Evolutionary conservation across 2,113 vertebrate species (phyloP), one percentile per base, ranked within the genome.

Genomic region (Labeo catla): DNA sequence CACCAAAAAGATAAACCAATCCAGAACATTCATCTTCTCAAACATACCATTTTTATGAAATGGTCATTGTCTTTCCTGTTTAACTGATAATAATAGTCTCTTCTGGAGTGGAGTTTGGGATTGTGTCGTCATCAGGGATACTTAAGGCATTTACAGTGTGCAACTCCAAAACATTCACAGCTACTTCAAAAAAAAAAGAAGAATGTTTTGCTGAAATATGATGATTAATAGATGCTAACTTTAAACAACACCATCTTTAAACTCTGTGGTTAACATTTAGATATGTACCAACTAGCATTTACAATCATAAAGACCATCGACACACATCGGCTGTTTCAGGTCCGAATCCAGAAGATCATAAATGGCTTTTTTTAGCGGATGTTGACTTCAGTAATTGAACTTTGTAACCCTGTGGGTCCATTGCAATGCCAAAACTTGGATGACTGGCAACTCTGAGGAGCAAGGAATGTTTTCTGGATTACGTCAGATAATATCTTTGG

Each of bases 1-100:
- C 59, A 10, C 78, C 81, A 77, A 28, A 8, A 50, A 73, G 70
- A 90, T n/a, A 66, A 50, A 84, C 10, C 28, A 66, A 85, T 90
- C 76, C 21, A 8, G 23, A 76, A 82, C 66, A 81, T 49, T 61
- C 50, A n/a, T 21, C 28, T 21, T 36, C 2, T 10, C 11, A 28
- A 73, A 83, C 13, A 57, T 15, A 12, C 15, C 39, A 59, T 34
- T 2, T 59, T 47, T 49, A 45, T 10, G 1, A 28, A 49, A 19
- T n/a, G 7, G 47, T 8, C 7, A 43, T 43, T 6, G 49, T 11
- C 11, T 76, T 80, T 50, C 13, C 21, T 8, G 28, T 73, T 10
- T 45, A 15, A 13, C 13, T 15, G 61, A 54, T 23, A 12, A 19
- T 3, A 49, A 36, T 36, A 4, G 8, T 15, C 23, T 73, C 16